phyloP scores from a whole-genome alignment of 2,797 vertebrate genomes.

The Bovichtus diacanthus region DNA sequence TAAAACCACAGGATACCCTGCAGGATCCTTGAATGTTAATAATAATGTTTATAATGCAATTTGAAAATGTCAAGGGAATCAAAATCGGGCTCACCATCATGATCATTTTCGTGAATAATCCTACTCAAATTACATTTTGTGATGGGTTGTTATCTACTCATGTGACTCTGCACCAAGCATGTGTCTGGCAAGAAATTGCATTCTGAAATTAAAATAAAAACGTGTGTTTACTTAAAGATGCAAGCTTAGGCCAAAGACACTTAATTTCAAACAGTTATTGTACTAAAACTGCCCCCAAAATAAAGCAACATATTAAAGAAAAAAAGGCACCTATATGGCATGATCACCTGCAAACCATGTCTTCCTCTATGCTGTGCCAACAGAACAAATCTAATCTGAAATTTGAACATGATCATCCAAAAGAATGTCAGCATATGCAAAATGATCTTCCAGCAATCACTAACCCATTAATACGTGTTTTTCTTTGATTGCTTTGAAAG shows the following conservation, averaged over 20 bases:
- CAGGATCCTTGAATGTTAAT: not conserved
- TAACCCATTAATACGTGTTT: not conserved
- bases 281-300: not conserved
- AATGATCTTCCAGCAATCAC: not conserved
- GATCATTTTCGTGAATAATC: not conserved
- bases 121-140: no score
- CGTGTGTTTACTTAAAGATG: not conserved
- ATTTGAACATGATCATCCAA: not conserved
- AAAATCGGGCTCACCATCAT: not conserved
- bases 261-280: not conserved
- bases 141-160: not conserved
- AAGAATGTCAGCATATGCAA: not conserved
- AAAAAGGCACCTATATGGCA: not conserved
- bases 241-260: not conserved
- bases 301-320: not conserved
- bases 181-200: not conserved
- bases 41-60: conserved; percentile 1
- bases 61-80: not conserved
- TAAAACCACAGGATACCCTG: not conserved
- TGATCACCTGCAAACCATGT: not conserved
- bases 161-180: not conserved
- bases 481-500: not conserved
- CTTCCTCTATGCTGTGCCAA: not conserved
- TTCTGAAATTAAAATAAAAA: not conserved
- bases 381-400: not conserved